These are phyloP conservation scores for Mnemiopsis leidyi DNA, from an alignment of 37 sponge, comb jelly and placozoan species.

Conservation along the genomic window DNA sequence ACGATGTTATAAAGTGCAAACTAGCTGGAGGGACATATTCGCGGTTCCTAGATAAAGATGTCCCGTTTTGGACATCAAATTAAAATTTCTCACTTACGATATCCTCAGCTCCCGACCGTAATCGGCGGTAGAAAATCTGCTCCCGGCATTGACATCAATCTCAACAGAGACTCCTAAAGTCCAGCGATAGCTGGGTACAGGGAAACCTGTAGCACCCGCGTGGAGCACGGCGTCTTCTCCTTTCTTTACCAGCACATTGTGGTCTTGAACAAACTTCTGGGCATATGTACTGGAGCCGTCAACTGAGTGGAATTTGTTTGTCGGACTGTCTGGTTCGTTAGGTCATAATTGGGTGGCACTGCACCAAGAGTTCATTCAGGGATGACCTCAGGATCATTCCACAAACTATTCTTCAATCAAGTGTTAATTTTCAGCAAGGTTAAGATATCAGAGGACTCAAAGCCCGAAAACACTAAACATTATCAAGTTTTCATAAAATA, in stretches of 20 bases:
- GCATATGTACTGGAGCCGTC: constrained; percentile 37
- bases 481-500: too few species aligned
- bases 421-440: too few species aligned
- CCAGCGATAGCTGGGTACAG: constrained; percentile 31
- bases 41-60: too few species aligned
- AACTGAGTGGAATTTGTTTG: not conserved
- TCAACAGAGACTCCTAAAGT: constrained; percentile 24
- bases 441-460: too few species aligned
- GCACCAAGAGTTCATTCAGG: too few species aligned
- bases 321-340: not conserved
- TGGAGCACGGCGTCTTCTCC: constrained; percentile 52
- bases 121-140: constrained; percentile 46
- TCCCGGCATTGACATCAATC: constrained; percentile 29
- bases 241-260: constrained; percentile 57
- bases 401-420: too few species aligned
- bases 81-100: not conserved
- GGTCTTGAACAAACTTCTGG: constrained; percentile 57
- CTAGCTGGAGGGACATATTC: too few species aligned
- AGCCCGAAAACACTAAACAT: not conserved
- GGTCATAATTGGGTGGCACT: too few species aligned
- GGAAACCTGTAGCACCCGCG: constrained; percentile 39
- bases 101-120: constrained; percentile 17
- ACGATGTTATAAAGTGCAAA: too few species aligned
- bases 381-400: too few species aligned
- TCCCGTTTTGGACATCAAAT: too few species aligned